Evolutionary conservation across 1,140 invertebrate genomes (phyloP).

Genomic region (Catajapyx aquilonaris): DNA sequence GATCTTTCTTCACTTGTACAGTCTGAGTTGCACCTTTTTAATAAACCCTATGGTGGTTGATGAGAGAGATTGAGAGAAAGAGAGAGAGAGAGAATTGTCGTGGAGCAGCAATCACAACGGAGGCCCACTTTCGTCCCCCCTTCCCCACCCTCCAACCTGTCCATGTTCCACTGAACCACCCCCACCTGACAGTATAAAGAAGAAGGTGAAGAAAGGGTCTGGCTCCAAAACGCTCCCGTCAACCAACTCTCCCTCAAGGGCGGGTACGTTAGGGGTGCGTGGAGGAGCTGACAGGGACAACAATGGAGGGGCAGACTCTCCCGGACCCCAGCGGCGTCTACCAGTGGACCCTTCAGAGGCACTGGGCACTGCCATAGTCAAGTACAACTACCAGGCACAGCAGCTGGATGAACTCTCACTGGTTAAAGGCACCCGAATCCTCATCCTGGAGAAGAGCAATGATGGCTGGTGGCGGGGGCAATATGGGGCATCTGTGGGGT

Average conservation of each 20-base stretch:
- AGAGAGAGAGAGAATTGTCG: too few relatives aligned
- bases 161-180: too few relatives aligned
- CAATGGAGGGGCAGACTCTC: conserved; percentile 38
- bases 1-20: too few relatives aligned
- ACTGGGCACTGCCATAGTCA: conserved; percentile 78
- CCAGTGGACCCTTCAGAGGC: conserved; percentile 67
- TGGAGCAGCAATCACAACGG: too few relatives aligned
- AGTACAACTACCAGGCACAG: conserved; percentile 95
- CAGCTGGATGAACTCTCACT: conserved; percentile 89
- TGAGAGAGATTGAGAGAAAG: too few relatives aligned
- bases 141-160: too few relatives aligned
- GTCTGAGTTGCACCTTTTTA: too few relatives aligned
- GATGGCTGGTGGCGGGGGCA: conserved; percentile 99
- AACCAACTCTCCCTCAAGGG: conserved; percentile 53
- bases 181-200: conserved; percentile 86
- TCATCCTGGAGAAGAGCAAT: conserved; percentile 94
- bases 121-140: too few relatives aligned
- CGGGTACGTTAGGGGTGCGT: conserved; percentile 20
- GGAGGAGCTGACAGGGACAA: conserved; percentile 10
- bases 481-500: conserved; percentile 56
- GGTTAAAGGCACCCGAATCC: conserved; percentile 70
- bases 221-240: conserved; percentile 58
- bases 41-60: too few relatives aligned
- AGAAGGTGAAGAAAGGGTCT: conserved; percentile 60
- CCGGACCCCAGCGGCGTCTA: conserved; percentile 40